These are phyloP conservation scores for Dolichotis patagonum DNA, from an alignment of 2,113 vertebrate species.

Conservation along the genomic window DNA sequence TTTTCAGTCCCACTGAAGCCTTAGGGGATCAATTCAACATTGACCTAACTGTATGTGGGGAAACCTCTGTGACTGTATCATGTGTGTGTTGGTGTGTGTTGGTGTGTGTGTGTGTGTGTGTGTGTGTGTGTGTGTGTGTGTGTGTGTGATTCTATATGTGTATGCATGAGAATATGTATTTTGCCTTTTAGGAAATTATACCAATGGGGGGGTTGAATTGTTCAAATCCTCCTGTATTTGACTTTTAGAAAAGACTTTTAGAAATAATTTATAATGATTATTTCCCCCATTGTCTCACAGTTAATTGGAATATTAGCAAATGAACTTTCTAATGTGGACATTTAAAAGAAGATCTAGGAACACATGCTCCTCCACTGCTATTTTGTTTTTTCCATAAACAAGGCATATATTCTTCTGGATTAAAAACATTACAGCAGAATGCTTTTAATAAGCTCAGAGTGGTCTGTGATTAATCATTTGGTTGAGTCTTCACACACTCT, in stretches of 20 bases:
- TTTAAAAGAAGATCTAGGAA: conserved; percentile 44
- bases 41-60: too few species aligned
- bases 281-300: not conserved
- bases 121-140: too few species aligned
- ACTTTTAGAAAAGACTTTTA: not conserved
- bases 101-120: not conserved
- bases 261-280: conserved; percentile 15
- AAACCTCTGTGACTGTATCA: not conserved
- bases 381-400: conserved; percentile 61
- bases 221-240: not conserved
- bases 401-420: conserved; percentile 55
- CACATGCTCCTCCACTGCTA: conserved; percentile 54
- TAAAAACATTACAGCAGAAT: conserved; percentile 53
- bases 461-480: conserved; percentile 70
- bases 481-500: conserved; percentile 62
- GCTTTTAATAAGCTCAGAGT: conserved; percentile 63
- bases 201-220: not conserved
- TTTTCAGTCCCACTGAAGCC: not conserved
- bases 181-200: not conserved
- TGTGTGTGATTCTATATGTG: fast-evolving
- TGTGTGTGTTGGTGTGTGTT: not conserved
- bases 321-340: conserved; percentile 44
- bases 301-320: conserved; percentile 48
- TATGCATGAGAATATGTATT: not conserved
- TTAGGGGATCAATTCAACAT: not conserved